phyloP scores from a whole-genome alignment of 2,113 vertebrate species.

The Onychostoma macrolepis region DNA sequence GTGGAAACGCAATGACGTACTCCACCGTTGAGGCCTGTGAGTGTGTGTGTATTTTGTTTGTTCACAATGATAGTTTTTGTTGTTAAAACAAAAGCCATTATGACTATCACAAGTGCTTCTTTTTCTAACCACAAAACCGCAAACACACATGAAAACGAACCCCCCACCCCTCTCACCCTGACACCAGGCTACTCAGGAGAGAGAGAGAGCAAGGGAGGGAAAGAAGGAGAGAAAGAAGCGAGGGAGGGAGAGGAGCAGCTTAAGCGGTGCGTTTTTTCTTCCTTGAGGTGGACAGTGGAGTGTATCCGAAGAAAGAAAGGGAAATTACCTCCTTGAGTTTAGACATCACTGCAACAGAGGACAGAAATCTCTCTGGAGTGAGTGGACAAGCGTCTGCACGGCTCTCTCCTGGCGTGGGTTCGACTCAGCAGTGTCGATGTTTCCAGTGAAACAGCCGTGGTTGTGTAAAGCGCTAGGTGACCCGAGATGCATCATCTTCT shows the following conservation, averaged over 20 bases:
- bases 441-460: constrained; percentile 82
- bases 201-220: background rate
- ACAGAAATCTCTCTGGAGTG: constrained; percentile 22
- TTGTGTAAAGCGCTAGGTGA: constrained; percentile 82
- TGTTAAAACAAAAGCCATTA: constrained; percentile 53
- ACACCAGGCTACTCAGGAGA: constrained; percentile 10
- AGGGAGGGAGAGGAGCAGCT: constrained; percentile 33
- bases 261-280: constrained; percentile 37
- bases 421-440: constrained; percentile 68
- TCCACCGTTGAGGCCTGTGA: constrained; percentile 6
- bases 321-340: constrained; percentile 1
- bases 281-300: constrained; percentile 35
- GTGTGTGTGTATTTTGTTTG: constrained; percentile 16
- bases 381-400: background rate
- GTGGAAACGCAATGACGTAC: constrained; percentile 27
- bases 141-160: constrained; percentile 28
- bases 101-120: constrained; percentile 42
- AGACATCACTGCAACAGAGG: background rate
- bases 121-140: constrained; percentile 32
- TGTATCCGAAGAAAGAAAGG: background rate
- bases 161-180: constrained; percentile 4
- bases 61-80: constrained; percentile 47
- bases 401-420: constrained; percentile 9
- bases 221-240: background rate
- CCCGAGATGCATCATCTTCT: constrained; percentile 14